A percentile compares a stretch with the other conserved stretches of the same genome.
phyloP scores from a whole-genome alignment of 1,140 invertebrate genomes.

The Brachionus plicatilis region DNA sequence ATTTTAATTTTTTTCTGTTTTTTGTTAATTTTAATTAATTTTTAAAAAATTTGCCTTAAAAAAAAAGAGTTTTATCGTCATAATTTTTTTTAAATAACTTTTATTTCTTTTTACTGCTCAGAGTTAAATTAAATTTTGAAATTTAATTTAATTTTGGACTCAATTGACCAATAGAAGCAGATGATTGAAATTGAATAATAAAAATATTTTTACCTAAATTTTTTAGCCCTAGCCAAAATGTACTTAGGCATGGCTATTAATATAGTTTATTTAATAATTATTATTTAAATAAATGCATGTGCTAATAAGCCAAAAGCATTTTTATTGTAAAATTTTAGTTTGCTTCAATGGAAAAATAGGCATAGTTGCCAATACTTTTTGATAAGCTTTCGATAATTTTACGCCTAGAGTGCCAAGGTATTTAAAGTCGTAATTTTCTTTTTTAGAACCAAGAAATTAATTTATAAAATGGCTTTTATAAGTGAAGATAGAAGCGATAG shows the following conservation, averaged over 20 bases:
- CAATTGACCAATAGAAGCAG: neutral
- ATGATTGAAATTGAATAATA: neutral
- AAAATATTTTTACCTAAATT: neutral
- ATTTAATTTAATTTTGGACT: neutral
- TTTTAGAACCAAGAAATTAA: neutral
- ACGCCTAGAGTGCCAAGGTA: neutral
- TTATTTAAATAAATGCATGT: neutral
- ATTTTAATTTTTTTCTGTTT: neutral
- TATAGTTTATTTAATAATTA: neutral
- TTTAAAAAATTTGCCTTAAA: neutral
- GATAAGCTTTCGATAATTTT: neutral
- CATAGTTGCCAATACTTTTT: neutral
- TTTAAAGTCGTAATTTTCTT: neutral
- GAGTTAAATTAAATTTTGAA: neutral
- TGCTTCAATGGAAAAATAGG: neutral
- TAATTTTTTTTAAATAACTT: neutral
- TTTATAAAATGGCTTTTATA: neutral
- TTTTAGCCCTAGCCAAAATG: too few species aligned
- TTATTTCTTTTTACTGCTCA: neutral
- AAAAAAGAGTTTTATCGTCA: neutral
- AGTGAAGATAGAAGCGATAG: neutral
- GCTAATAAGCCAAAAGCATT: neutral
- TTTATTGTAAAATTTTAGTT: neutral
- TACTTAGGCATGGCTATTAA: neutral
- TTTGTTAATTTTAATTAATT: neutral